phyloP scores from a whole-genome alignment of 2,113 vertebrate genomes.

The Cebus imitator region DNA sequence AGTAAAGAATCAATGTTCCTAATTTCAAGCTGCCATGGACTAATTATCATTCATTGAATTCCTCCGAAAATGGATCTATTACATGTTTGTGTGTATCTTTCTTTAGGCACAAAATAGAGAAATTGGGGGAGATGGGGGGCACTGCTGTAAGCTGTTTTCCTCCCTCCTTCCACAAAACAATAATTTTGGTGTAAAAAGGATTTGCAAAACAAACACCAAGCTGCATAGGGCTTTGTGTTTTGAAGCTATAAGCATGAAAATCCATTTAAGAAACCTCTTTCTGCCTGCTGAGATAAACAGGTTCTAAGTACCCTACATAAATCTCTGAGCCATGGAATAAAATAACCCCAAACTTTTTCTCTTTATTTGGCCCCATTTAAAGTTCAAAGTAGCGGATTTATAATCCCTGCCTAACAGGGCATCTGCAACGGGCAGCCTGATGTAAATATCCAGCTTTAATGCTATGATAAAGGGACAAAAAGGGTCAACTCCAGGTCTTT shows the following conservation, averaged over 20 bases:
- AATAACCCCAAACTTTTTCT: slow-evolving; percentile 74
- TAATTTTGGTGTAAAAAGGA: slow-evolving; percentile 76
- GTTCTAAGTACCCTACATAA: slow-evolving; percentile 67
- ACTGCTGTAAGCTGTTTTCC: slow-evolving; percentile 25
- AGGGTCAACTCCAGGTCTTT: slow-evolving; percentile 6
- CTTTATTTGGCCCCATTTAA: slow-evolving; percentile 78
- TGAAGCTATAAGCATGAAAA: slow-evolving; percentile 83
- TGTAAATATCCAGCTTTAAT: slow-evolving; percentile 1
- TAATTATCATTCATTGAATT: background rate
- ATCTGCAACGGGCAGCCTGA: background rate
- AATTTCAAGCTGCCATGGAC: slow-evolving; percentile 31
- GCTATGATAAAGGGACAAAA: background rate
- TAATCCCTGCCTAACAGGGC: slow-evolving; percentile 33
- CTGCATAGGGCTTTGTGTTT: slow-evolving; percentile 71
- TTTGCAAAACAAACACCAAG: slow-evolving; percentile 82
- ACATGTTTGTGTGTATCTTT: background rate
- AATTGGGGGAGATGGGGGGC: background rate
- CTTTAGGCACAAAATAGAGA: background rate
- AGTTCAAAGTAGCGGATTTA: slow-evolving; percentile 54
- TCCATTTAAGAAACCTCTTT: slow-evolving; percentile 80
- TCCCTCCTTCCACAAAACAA: slow-evolving; percentile 80
- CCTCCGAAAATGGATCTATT: background rate
- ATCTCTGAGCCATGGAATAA: slow-evolving; percentile 63
- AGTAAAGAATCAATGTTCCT: background rate
- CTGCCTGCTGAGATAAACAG: slow-evolving; percentile 77